phyloP scores from a whole-genome alignment of 2,797 vertebrate species.

The Sardinella longiceps region DNA sequence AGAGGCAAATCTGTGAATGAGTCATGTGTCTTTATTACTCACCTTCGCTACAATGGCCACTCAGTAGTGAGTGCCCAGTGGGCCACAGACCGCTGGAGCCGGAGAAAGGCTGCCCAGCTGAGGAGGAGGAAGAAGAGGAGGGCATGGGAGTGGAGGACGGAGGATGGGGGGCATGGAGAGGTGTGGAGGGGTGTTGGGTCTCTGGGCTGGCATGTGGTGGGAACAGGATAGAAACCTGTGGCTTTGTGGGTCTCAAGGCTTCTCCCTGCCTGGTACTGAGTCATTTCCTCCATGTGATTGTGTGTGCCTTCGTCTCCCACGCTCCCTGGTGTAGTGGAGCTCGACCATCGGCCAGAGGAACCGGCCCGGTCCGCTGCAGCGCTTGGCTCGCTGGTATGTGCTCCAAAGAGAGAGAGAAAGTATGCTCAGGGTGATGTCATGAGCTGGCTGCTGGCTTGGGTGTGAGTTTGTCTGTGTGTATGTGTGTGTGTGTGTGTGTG shows the following conservation, averaged over 20 bases:
- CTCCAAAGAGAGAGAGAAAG: not conserved
- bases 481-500: not conserved
- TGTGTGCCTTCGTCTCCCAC: constrained; percentile 18
- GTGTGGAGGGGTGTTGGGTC: not conserved
- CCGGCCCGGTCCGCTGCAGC: too few relatives aligned
- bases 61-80: constrained; percentile 56
- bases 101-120: constrained; percentile 26
- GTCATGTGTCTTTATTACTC: constrained; percentile 61
- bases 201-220: not conserved
- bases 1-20: constrained; percentile 53
- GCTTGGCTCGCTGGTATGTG: not conserved
- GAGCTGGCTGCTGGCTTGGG: not conserved
- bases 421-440: not conserved
- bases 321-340: constrained; percentile 15
- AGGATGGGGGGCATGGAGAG: not conserved
- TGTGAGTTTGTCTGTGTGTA: too few relatives aligned
- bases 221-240: not conserved
- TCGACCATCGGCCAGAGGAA: constrained; percentile 25
- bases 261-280: constrained; percentile 15
- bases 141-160: not conserved
- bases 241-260: constrained; percentile 7
- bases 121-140: too few relatives aligned
- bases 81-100: constrained; percentile 42
- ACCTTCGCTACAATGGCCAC: constrained; percentile 62
- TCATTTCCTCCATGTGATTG: constrained; percentile 36